Evolutionary conservation across 2,797 vertebrate genomes (phyloP).

Genomic region (Manis javanica): DNA sequence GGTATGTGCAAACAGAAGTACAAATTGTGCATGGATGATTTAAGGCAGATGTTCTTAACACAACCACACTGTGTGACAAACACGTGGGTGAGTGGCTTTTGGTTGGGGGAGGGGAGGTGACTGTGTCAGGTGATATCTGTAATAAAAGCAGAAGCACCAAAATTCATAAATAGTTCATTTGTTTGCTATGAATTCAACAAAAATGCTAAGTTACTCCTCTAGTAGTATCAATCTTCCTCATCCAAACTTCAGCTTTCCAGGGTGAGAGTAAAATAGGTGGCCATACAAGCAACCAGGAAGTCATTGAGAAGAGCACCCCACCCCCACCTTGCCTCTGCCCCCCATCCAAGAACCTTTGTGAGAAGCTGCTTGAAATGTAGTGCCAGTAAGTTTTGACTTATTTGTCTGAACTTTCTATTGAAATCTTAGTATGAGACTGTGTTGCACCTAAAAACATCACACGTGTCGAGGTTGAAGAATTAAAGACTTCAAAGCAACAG

Average conservation of each 20-base stretch:
- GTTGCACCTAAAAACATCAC: background rate
- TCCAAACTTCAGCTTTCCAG: background rate
- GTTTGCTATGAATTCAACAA: background rate
- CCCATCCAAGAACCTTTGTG: background rate
- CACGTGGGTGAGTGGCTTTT: background rate
- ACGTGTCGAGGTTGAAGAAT: background rate
- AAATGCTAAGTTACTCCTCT: background rate
- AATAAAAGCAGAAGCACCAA: background rate
- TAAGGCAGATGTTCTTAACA: background rate
- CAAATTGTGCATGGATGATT: background rate
- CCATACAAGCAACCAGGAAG: background rate
- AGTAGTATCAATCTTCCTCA: background rate
- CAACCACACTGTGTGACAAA: background rate
- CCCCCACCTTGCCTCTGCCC: background rate
- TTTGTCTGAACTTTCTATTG: background rate
- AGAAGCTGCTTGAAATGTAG: background rate
- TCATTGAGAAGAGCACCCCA: background rate
- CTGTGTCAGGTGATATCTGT: background rate
- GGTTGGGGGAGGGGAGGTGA: background rate
- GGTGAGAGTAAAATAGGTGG: background rate
- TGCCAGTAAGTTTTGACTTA: background rate
- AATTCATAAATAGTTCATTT: background rate
- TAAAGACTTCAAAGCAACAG: background rate
- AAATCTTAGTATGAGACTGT: background rate
- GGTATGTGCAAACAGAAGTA: slow-evolving; percentile 29